Evolutionary conservation across 92 coral and sea anemone species (phyloP), one percentile per base, ranked within the genome.

Genomic region (Blastomussa wellsi): DNA sequence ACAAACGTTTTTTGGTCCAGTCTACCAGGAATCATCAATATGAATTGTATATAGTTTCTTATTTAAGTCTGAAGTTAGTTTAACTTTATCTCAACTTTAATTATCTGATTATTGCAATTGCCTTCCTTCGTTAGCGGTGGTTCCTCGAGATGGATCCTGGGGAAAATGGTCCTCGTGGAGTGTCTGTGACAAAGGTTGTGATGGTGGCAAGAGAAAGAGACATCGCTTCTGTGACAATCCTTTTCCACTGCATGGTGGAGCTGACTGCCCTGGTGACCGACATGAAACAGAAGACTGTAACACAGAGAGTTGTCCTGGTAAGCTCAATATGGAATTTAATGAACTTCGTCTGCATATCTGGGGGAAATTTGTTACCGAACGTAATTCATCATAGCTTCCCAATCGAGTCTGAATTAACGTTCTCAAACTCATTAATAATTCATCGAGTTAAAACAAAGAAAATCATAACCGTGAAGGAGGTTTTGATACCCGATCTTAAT

Each of bases 141-240:
- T 66, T 2, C 80, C 90, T 72, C 87, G 80, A 44, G 83, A 85
- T 78, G 94, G 94, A 38, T 71, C 69, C 14, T 91, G 92, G 89
- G 68, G 92, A 15, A 35, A 82, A 71, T 91, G 94, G 94, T 82
- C 94, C 16, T 28, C 77, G 1, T 91, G 94, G 94, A 80, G 92
- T 76, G 73, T 80, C 16, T 91, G 94, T 74, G 81, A 80, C 36
- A 89, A 86, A 35, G 90, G 86, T 5, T 91, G 94, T 57, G 76
- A 84, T 59, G 82, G 85, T 14, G 94, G 94, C 12, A 86, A 60
- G 78, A 79, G 82, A 82, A 77, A 36, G 26, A 85, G 94, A 41
- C 89, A 86, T 72, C 84, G 94, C 28, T 91, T 91, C 76, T 91
- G 94, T 49, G 77, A 86, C 81, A 82, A 82, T 67, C 94, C 94